Base-by-base conservation (phyloP, 2,113 vertebrate species). In the Clarias macrocephalus region DNA sequence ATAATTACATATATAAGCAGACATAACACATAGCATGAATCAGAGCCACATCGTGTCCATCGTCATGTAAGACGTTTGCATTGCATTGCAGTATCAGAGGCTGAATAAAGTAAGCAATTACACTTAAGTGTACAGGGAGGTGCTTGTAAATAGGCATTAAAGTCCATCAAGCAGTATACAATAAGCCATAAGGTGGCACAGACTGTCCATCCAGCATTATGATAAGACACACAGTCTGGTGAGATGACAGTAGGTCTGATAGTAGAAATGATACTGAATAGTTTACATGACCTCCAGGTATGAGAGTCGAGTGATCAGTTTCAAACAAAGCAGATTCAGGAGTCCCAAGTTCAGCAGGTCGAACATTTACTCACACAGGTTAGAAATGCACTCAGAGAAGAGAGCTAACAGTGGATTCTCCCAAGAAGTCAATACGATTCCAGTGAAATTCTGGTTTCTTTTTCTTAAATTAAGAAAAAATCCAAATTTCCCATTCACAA, bases 1-100 rank as follows among this genome's bases (percentile, higher is more conserved):
- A 89, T 92, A 93, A 94, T 93, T 92, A 91, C 91, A 93, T 93
- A 94, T 94, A 94, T 95, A 76, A 82, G 87, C 92, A 93, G 92
- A 93, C 92, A 93, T 95, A 94, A 91, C 94, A 95, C 94, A 91
- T 94, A 94, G 92, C 92, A 94, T 94, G 66, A 93, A 93, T 93
- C 91, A 92, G 92, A 93, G 94, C 91, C 84, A 93, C 77, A 87
- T 60, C 21, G 18, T 93, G 91, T 94, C 92, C 94, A 91, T 91
- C 92, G 89, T 91, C 93, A 93, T 94, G 92, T 90, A 91, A 90
- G 70, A 91, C 54, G 90, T 93, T 93, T 94, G 94, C 94, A 94
- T 94, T 95, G 93, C 90, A 91, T 80, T 93, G 93, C 91, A 91
- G 92, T 91, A 91, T 91, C 89, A 87, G 93, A 92, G 89, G 83